Conservation (phyloP, 2,888 invertebrate species). For the Microchrysa polita region DNA sequence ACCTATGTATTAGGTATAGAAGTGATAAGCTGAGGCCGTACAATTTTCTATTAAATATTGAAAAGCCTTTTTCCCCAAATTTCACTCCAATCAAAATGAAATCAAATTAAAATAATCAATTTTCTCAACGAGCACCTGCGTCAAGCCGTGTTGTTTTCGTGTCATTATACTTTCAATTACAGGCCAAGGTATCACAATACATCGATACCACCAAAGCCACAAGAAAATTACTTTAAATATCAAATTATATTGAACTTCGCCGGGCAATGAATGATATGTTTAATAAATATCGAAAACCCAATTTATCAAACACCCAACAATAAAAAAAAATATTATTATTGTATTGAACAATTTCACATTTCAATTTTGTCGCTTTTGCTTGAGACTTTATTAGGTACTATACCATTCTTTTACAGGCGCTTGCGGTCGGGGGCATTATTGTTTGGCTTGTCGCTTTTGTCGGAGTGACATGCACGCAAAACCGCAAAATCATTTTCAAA, state of each 20-base stretch:
- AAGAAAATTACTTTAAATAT: slow-evolving; percentile 35
- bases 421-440: neutral
- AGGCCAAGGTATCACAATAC: neutral
- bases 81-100: neutral
- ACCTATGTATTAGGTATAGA: no score
- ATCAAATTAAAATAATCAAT: slow-evolving; percentile 6
- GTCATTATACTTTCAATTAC: slow-evolving; percentile 20
- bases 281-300: slow-evolving; percentile 3
- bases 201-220: neutral
- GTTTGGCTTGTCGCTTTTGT: slow-evolving; percentile 19
- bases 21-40: no score
- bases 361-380: neutral
- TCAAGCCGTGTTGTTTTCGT: neutral
- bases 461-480: slow-evolving; percentile 50
- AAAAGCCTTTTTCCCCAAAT: no score
- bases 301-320: slow-evolving; percentile 18
- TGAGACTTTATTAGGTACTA: neutral
- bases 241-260: slow-evolving; percentile 24
- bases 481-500: slow-evolving; percentile 46
- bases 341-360: neutral
- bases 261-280: slow-evolving; percentile 18
- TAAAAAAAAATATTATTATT: neutral
- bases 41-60: no score
- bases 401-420: neutral
- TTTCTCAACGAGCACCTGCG: slow-evolving; percentile 1